phyloP scores from a whole-genome alignment of 1,140 invertebrate genomes.

The Hylaeus volcanicus region DNA sequence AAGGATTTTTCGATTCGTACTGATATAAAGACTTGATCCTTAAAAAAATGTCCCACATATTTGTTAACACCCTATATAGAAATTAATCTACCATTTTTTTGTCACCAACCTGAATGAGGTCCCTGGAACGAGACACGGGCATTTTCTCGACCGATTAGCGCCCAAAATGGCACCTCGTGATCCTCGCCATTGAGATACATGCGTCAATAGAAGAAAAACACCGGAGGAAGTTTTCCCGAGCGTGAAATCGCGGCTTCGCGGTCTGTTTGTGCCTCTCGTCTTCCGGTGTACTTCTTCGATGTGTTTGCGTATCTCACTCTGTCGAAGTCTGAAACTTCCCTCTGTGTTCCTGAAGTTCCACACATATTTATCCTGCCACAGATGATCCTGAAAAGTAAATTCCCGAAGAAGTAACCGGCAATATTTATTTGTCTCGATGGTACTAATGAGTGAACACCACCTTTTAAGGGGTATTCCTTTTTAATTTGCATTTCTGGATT shows the following conservation, averaged over 20 bases:
- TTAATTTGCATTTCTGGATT: too few relatives aligned
- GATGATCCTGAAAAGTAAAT: neutral
- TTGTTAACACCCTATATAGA: too few relatives aligned
- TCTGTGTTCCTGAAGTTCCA: neutral
- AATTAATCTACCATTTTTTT: too few relatives aligned
- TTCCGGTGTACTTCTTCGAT: neutral
- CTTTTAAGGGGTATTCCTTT: too few relatives aligned
- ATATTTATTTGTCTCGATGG: too few relatives aligned
- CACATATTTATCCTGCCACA: slow-evolving; percentile 24
- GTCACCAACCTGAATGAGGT: too few relatives aligned
- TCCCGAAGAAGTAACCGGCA: neutral
- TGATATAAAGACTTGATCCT: too few relatives aligned
- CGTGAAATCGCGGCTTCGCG: slow-evolving; percentile 19
- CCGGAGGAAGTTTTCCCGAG: neutral
- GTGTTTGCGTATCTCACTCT: slow-evolving; percentile 3
- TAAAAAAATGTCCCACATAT: too few relatives aligned
- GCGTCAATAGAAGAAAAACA: neutral
- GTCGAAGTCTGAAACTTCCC: slow-evolving; percentile 2
- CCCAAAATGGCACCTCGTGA: neutral
- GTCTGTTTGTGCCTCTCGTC: neutral
- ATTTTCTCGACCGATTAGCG: neutral
- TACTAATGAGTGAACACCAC: too few relatives aligned
- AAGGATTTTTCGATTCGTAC: too few relatives aligned
- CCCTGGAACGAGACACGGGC: too few relatives aligned
- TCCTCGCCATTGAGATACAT: neutral